Evolutionary conservation across 2,113 vertebrate genomes (phyloP).

Genomic region (Cyprinodon tularosa): DNA sequence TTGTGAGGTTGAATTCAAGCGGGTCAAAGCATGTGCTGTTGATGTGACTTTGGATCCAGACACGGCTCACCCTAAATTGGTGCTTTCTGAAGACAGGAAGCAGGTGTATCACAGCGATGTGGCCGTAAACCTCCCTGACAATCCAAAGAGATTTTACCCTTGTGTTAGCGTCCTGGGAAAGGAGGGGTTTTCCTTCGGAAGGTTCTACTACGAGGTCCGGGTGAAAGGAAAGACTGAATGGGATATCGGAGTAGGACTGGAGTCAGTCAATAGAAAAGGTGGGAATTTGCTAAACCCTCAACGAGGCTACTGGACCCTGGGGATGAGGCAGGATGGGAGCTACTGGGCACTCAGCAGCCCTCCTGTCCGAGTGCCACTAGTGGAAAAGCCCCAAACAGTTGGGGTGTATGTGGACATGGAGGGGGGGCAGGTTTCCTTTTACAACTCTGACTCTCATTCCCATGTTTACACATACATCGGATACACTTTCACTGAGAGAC

Average conservation of each 20-base stretch:
- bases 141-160: slow-evolving; percentile 67
- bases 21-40: slow-evolving; percentile 54
- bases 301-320: slow-evolving; percentile 73
- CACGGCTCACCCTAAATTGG: slow-evolving; percentile 73
- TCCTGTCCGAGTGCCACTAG: slow-evolving; percentile 64
- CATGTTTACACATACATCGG: slow-evolving; percentile 85
- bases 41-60: slow-evolving; percentile 72
- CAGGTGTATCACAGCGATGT: slow-evolving; percentile 57
- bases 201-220: slow-evolving; percentile 75
- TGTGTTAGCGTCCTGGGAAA: slow-evolving; percentile 71
- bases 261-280: slow-evolving; percentile 72
- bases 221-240: slow-evolving; percentile 74
- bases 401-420: slow-evolving; percentile 86
- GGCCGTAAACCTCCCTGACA: slow-evolving; percentile 34
- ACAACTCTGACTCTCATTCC: slow-evolving; percentile 68
- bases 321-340: slow-evolving; percentile 52
- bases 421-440: slow-evolving; percentile 85
- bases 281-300: slow-evolving; percentile 63
- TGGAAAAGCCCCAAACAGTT: slow-evolving; percentile 73
- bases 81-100: slow-evolving; percentile 63
- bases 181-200: slow-evolving; percentile 64
- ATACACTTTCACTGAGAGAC: slow-evolving; percentile 77
- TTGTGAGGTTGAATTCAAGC: slow-evolving; percentile 46
- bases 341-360: slow-evolving; percentile 67
- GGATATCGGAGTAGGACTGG: slow-evolving; percentile 73